Evolutionary conservation across 1,140 invertebrate genomes (phyloP), one percentile per base, ranked within the genome.

Genomic region (Ylistrum balloti): DNA sequence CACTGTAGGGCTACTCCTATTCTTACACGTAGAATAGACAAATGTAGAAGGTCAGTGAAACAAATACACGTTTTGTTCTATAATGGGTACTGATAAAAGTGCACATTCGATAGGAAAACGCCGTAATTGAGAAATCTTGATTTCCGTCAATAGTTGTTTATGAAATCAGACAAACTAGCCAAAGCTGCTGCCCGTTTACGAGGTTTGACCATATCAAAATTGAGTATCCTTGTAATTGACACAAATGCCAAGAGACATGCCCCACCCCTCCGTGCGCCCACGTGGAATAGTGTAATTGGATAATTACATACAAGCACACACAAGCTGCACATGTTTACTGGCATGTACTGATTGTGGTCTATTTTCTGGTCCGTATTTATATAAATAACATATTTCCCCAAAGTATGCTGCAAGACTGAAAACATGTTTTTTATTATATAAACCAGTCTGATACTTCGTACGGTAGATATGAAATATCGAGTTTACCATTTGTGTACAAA

Each of bases 181-280:
- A 17, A 45, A 9, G 1, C 28, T 13, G 15, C 45, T 74, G 56
- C n/a, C 56, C 56, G 28, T 22, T 74, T 28, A n/a, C 56, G 56
- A 28, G 56, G 1, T n/a, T 28, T 1, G 9, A 74, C 56, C 22
- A n/a, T 22, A 74, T 74, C 2, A n/a, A 28, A 74, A 28, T 74
- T 74, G 2, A 74, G 9, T 74, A 28, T 28, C 0, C n/a, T 74
- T 74, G n/a, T 74, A 28, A 74, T 74, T 28, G 56, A 74, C 56
- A 74, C 22, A 74, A 74, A 74, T 74, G n/a, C 56, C 56, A 28
- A n/a, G 56, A 74, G 56, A 74, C 56, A 74, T 28, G n/a, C 56
- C 56, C 56, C 56, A n/a, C 56, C 56, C 56, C 56, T 74, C 56
- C 0, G 7, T 74, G n/a, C n/a, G n/a, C 56, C 56, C 56, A 74